Evolutionary conservation across 2,888 invertebrate species (phyloP), one percentile per base, ranked within the genome.

Genomic region (Heliothis peltigera): DNA sequence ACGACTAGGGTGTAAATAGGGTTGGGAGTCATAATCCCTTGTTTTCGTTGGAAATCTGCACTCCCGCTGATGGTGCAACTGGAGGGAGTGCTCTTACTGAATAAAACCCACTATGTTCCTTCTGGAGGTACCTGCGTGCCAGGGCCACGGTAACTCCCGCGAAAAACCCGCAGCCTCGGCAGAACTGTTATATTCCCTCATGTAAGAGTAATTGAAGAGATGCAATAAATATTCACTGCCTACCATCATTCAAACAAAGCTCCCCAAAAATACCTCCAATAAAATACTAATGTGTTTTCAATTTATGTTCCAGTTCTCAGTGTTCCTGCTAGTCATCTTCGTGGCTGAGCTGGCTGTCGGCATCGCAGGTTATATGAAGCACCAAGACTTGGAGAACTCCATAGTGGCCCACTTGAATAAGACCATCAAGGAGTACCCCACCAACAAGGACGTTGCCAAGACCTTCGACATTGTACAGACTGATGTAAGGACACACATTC

Each of bases 401-500:
- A 93, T 98, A 77, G 95, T 97, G 82, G 94, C 93, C 3, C 96
- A 96, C 77, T 96, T 98, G 85, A 97, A 97, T 92, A 93, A 93
- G 56, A 97, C 96, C 80, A 97, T 97, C 96, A 93, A 93, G 77
- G 95, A 96, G 72, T 99, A 97, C 90, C 95, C 95, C 4, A 94
- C 87, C 5, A 96, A 97, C 78, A 84, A 89, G 0, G 96, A 96
- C 72, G 96, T 97, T 58, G 96, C 96, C 59, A 96, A 96, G 85
- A 97, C 97, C 52, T 98, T 98, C 97, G 96, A 98, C 87, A 96
- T 97, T 79, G 95, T 98, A 85, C 98, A 99, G 92, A 97, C 96
- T 84, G 97, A 98, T 90, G 98, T 98, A 90, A 96, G 96, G 95
- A n/a, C 15, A 39, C n/a, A 32, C 10, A 32, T 32, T 32, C 12